phyloP scores from a whole-genome alignment of 2,113 vertebrate species.

The Larimichthys polyactis region DNA sequence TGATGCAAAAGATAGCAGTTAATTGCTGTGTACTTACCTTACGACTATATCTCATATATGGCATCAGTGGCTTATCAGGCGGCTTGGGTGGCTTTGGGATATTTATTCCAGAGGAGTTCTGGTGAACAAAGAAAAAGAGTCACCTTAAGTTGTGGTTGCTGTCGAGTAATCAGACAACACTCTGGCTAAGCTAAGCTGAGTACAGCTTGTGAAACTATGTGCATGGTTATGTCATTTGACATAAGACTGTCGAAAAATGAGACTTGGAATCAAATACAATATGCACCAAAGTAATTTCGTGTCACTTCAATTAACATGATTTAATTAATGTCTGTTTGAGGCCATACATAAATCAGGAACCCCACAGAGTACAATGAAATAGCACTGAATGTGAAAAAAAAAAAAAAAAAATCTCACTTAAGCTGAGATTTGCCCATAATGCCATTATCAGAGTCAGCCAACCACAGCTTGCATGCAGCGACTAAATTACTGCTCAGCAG shows the following conservation, averaged over 20 bases:
- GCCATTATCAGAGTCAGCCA: constrained; percentile 72
- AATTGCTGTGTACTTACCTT: constrained; percentile 87
- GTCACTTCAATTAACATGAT: constrained; percentile 25
- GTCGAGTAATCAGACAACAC: background rate
- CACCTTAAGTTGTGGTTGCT: constrained; percentile 29
- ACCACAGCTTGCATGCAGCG: constrained; percentile 73
- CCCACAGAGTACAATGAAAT: constrained; percentile 28
- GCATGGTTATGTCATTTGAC: background rate
- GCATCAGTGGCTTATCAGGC: constrained; percentile 99
- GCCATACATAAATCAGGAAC: constrained; percentile 14
- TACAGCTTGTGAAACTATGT: background rate
- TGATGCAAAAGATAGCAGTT: constrained; percentile 40
- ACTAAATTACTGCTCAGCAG: constrained; percentile 73
- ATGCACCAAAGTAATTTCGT: constrained; percentile 6
- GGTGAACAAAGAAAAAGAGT: constrained; percentile 44
- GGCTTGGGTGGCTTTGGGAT: constrained; percentile 99
- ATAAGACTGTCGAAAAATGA: background rate
- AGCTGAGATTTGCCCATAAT: constrained; percentile 67
- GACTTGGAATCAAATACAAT: constrained; percentile 21
- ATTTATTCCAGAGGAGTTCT: constrained; percentile 99
- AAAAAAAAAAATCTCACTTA: constrained; percentile 39
- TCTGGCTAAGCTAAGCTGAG: background rate
- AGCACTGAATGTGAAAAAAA: constrained; percentile 3
- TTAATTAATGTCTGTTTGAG: constrained; percentile 49
- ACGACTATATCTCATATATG: constrained; percentile 99